phyloP scores from a whole-genome alignment of 2,797 vertebrate species.

The Clarias platycephalus region DNA sequence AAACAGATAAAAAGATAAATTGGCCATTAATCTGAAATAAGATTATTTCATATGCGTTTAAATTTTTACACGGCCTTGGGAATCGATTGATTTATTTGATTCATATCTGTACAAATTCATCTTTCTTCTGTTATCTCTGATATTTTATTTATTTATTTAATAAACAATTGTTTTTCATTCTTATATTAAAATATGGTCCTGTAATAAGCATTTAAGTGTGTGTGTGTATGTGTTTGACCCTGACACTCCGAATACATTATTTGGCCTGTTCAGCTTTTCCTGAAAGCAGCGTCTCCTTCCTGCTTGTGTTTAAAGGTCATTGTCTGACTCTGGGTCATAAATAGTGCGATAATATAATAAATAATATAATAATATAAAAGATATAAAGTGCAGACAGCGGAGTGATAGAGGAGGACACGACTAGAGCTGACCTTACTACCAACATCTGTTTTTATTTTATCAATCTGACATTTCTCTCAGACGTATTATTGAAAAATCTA shows the following conservation, averaged over 20 bases:
- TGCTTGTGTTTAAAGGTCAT: not conserved
- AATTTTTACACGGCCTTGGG: not conserved
- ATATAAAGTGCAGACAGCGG: not conserved
- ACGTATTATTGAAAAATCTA: not conserved
- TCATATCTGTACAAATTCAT: not conserved
- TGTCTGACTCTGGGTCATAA: not conserved
- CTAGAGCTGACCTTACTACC: not conserved
- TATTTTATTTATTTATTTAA: not conserved
- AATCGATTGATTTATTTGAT: not conserved
- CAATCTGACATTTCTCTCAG: not conserved
- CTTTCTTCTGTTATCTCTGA: not conserved
- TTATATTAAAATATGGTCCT: not conserved
- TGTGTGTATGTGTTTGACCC: not conserved
- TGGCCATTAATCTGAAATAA: not conserved
- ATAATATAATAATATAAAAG: slow-evolving; percentile 3
- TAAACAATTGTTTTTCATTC: not conserved
- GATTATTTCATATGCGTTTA: not conserved
- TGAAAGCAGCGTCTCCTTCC: not conserved
- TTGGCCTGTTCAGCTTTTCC: not conserved
- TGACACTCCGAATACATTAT: not conserved
- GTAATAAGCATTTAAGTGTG: not conserved
- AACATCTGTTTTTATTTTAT: slow-evolving; percentile 4
- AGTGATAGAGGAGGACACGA: not conserved
- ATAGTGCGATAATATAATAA: slow-evolving; percentile 20
- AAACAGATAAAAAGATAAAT: not conserved